phyloP scores from a whole-genome alignment of 1,140 invertebrate species.

The Rhagoletis pomonella region DNA sequence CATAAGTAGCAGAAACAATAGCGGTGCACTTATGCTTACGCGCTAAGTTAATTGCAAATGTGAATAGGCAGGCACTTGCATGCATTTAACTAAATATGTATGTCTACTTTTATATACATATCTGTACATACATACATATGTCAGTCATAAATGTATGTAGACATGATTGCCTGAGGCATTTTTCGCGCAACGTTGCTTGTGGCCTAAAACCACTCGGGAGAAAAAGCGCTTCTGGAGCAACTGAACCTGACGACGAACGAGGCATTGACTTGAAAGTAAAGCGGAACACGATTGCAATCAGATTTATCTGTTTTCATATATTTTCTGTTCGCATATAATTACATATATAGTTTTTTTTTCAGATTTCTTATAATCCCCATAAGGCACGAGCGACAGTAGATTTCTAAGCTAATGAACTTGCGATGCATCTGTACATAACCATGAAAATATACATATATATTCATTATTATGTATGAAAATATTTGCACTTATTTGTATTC shows the following conservation, averaged over 20 bases:
- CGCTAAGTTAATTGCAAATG: constrained; percentile 20
- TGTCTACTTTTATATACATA: neutral
- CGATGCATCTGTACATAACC: neutral
- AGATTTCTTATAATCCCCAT: neutral
- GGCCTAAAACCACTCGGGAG: neutral
- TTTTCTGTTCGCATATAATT: neutral
- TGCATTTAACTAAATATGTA: neutral
- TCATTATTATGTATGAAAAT: no score
- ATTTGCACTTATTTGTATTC: no score
- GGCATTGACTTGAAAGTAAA: constrained; percentile 15
- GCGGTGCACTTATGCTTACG: neutral
- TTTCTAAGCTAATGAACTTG: neutral
- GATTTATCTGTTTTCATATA: neutral
- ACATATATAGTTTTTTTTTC: neutral
- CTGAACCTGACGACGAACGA: neutral
- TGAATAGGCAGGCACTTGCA: neutral
- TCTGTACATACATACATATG: neutral
- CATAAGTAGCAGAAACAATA: neutral
- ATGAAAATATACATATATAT: no score
- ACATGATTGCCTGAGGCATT: neutral
- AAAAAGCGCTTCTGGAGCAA: neutral
- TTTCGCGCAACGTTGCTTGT: constrained; percentile 14
- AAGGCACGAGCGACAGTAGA: neutral
- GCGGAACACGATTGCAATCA: neutral
- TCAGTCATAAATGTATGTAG: neutral